phyloP scores from a whole-genome alignment of 2,888 invertebrate species.

The Falcaria lacertinaria region DNA sequence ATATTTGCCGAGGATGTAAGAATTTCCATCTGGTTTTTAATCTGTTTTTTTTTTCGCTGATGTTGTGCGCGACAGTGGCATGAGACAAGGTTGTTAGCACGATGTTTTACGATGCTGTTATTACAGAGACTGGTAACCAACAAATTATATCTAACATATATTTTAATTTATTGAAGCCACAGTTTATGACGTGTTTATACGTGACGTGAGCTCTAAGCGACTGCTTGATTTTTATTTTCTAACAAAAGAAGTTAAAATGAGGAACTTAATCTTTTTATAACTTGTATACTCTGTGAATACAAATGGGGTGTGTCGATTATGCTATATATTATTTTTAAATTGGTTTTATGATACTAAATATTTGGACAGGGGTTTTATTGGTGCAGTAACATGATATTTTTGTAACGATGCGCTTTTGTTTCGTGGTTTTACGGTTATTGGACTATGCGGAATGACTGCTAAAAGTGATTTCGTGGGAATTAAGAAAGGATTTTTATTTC shows the following conservation, averaged over 20 bases:
- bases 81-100: slow-evolving; percentile 31
- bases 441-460: slow-evolving; percentile 72
- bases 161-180: slow-evolving; percentile 66
- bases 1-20: slow-evolving; percentile 25
- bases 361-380: slow-evolving; percentile 76
- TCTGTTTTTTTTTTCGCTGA: slow-evolving; percentile 8
- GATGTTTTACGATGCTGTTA: slow-evolving; percentile 30
- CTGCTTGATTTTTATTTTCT: slow-evolving; percentile 64
- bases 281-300: slow-evolving; percentile 62
- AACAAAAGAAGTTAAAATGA: slow-evolving; percentile 71
- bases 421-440: slow-evolving; percentile 64
- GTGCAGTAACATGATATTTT: slow-evolving; percentile 74
- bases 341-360: slow-evolving; percentile 76
- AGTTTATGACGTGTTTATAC: slow-evolving; percentile 67
- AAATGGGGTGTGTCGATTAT: slow-evolving; percentile 65
- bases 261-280: slow-evolving; percentile 69
- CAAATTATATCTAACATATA: slow-evolving; percentile 44
- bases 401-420: slow-evolving; percentile 54
- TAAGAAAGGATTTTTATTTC: slow-evolving; percentile 15
- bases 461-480: slow-evolving; percentile 38
- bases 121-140: slow-evolving; percentile 19
- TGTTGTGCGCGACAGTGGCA: slow-evolving; percentile 1
- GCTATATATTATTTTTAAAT: slow-evolving; percentile 74
- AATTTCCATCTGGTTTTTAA: slow-evolving; percentile 14
- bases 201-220: slow-evolving; percentile 60